Conservation (phyloP, 1,140 invertebrate genomes). For the Caerostris extrusa region DNA sequence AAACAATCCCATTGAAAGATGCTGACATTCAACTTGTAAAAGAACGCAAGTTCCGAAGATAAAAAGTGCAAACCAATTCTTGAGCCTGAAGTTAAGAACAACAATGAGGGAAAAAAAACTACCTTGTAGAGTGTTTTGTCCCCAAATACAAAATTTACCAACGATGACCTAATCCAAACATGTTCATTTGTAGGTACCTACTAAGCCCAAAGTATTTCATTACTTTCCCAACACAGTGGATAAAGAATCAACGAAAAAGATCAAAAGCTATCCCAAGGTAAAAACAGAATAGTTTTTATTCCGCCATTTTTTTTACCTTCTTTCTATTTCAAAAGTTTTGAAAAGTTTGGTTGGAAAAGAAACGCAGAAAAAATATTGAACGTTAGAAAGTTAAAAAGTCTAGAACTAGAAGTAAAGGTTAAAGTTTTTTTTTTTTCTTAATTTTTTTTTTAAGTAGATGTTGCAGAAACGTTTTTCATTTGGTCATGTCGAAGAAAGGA, state of each 20-base stretch:
- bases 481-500: constrained; percentile 23
- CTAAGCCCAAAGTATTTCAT: constrained; percentile 46
- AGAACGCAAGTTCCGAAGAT: neutral
- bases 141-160: constrained; percentile 32
- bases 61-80: neutral
- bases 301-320: neutral
- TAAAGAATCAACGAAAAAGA: constrained; percentile 8
- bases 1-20: neutral
- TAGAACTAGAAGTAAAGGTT: constrained; percentile 38
- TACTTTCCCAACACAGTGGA: constrained; percentile 18
- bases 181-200: constrained; percentile 29
- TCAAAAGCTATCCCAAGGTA: constrained; percentile 25
- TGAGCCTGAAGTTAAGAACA: neutral
- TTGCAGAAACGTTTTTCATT: constrained; percentile 28
- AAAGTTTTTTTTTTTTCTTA: constrained; percentile 2
- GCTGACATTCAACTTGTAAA: neutral
- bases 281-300: constrained; percentile 42
- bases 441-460: neutral
- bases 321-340: constrained; percentile 41
- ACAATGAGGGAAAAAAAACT: constrained; percentile 4
- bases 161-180: constrained; percentile 12
- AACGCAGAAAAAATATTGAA: neutral
- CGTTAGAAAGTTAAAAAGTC: constrained; percentile 57
- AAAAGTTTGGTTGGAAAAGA: constrained; percentile 33
- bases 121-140: neutral